Percentiles rank a stretch among this genome's conserved stretches.
Conservation (phyloP, 2,797 vertebrate genomes). For the Acanthurus lineatus region DNA sequence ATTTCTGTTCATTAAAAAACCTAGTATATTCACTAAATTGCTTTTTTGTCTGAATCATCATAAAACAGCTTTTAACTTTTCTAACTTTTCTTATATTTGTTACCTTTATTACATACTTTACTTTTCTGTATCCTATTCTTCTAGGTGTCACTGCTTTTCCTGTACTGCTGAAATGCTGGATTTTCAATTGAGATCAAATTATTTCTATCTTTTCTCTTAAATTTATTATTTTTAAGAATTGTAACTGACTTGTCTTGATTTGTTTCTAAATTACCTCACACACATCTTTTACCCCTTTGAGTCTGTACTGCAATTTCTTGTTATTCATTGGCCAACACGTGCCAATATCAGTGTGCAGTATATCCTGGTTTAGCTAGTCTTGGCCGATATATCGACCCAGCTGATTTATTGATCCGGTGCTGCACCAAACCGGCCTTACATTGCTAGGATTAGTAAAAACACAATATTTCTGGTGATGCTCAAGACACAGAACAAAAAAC, state of each 20-base stretch:
- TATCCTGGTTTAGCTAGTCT: not conserved
- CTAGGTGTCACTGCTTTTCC: not conserved
- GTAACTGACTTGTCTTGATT: not conserved
- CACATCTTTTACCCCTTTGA: not conserved
- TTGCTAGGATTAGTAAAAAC: not conserved
- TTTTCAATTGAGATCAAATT: not conserved
- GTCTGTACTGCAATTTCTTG: not conserved
- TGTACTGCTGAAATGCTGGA: not conserved
- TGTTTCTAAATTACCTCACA: conserved; percentile 1
- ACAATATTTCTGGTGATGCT: not conserved
- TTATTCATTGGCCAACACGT: not conserved
- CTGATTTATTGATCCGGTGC: not conserved
- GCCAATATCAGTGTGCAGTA: not conserved
- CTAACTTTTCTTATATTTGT: too few species aligned
- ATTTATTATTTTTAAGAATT: not conserved
- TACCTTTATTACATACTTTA: not conserved
- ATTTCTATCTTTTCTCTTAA: not conserved
- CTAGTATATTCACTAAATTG: too few species aligned
- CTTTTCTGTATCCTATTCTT: not conserved
- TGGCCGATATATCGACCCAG: not conserved
- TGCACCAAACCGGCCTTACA: conserved; percentile 4
- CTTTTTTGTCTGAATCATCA: too few species aligned
- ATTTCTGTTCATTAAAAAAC: too few species aligned
- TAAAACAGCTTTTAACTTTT: too few species aligned
- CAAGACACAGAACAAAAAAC: too few species aligned